phyloP scores from a whole-genome alignment of 2,113 vertebrate species.

The Phainopepla nitens region DNA sequence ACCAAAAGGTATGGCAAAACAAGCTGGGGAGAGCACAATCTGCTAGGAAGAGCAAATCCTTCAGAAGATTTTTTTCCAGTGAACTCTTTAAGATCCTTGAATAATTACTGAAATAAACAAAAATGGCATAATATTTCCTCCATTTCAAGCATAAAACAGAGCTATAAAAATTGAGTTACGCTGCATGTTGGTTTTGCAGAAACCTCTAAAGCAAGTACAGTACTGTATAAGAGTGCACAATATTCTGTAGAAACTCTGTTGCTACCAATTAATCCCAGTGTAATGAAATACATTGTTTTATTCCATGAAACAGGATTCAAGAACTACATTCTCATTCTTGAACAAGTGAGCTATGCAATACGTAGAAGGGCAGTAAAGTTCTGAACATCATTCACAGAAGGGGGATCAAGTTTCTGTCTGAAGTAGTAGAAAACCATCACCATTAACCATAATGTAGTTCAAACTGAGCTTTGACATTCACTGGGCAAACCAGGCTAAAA shows the following conservation, averaged over 20 bases:
- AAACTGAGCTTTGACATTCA: not conserved
- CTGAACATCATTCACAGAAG: not conserved
- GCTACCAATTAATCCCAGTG: not conserved
- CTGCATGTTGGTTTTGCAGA: not conserved
- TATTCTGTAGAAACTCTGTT: not conserved
- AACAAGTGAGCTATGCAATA: not conserved
- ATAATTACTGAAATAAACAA: not conserved
- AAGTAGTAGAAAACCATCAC: not conserved
- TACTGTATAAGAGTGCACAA: not conserved
- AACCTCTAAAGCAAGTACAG: not conserved
- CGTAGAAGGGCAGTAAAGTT: not conserved
- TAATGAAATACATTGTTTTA: not conserved
- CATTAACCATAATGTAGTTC: not conserved
- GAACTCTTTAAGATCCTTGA: not conserved
- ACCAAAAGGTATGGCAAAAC: not conserved
- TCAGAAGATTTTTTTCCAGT: not conserved
- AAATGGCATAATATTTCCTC: not conserved
- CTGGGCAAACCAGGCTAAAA: not conserved
- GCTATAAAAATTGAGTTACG: not conserved
- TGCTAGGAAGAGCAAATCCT: not conserved
- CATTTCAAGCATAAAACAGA: not conserved
- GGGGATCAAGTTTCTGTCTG: not conserved
- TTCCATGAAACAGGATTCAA: not conserved
- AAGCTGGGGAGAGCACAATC: not conserved
- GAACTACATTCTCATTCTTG: not conserved